These are phyloP conservation scores for Geococcyx californianus DNA, from an alignment of 2,113 vertebrate genomes.

Conservation along the genomic window DNA sequence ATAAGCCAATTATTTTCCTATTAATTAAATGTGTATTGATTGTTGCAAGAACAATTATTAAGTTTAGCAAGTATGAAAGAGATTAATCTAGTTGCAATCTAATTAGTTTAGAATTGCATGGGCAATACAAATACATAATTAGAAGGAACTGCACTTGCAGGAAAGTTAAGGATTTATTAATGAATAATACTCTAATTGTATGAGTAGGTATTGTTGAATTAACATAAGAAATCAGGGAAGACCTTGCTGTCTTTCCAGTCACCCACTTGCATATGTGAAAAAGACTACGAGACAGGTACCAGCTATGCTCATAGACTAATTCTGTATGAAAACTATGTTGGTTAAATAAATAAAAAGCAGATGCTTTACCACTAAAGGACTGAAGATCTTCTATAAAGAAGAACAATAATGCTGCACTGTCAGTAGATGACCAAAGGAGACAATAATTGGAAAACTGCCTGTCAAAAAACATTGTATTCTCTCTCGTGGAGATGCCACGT, in stretches of 20 bases:
- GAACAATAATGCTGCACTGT: background rate
- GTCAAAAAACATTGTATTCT: background rate
- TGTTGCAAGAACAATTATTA: conserved; percentile 71
- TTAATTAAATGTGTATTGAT: conserved; percentile 74
- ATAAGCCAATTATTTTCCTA: conserved; percentile 67
- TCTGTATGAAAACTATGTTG: background rate
- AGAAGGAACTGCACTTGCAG: conserved; percentile 38
- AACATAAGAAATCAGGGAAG: background rate
- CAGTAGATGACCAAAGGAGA: background rate
- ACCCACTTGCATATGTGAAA: background rate
- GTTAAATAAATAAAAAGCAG: background rate
- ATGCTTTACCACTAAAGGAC: background rate
- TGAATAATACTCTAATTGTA: background rate
- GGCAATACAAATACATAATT: conserved; percentile 67
- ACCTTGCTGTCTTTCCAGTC: background rate
- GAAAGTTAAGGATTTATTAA: conserved; percentile 54
- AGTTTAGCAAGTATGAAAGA: conserved; percentile 66
- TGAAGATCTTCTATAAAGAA: background rate
- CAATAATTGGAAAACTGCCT: background rate
- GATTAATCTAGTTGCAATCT: conserved; percentile 73
- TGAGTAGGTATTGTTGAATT: background rate
- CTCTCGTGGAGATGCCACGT: accelerated
- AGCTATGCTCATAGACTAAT: background rate
- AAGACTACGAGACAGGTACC: background rate
- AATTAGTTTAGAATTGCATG: conserved; percentile 71